phyloP scores from a whole-genome alignment of 2,113 vertebrate species.

The Oreotragus oreotragus region DNA sequence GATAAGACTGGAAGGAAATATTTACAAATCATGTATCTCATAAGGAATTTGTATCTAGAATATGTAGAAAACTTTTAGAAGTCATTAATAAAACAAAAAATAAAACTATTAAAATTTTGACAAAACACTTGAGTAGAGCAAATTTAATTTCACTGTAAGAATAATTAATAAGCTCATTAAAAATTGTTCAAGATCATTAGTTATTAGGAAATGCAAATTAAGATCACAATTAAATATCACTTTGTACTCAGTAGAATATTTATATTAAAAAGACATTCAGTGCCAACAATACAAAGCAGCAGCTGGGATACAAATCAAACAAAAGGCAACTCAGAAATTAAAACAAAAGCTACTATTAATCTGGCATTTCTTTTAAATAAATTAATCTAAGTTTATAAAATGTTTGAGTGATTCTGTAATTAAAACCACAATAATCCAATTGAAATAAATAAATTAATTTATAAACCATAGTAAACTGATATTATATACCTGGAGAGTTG shows the following conservation, averaged over 20 bases:
- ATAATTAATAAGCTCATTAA: background rate
- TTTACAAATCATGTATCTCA: background rate
- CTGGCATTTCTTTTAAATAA: background rate
- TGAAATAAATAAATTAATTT: background rate
- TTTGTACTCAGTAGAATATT: background rate
- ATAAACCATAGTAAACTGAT: background rate
- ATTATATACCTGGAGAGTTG: background rate
- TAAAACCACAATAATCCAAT: background rate
- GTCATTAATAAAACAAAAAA: background rate
- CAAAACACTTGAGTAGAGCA: background rate
- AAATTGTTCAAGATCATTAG: background rate
- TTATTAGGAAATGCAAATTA: background rate
- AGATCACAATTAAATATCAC: background rate
- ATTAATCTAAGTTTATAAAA: background rate
- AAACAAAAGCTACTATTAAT: background rate
- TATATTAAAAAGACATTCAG: background rate
- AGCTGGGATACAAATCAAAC: background rate
- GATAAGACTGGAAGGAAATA: background rate
- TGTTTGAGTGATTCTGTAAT: background rate
- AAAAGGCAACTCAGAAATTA: background rate
- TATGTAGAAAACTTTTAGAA: background rate
- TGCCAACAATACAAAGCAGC: background rate
- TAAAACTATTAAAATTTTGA: background rate
- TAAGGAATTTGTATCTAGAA: background rate
- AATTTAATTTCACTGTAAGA: background rate